Evolutionary conservation across 2,113 vertebrate species (phyloP).

Genomic region (Chlamydotis undulata): DNA sequence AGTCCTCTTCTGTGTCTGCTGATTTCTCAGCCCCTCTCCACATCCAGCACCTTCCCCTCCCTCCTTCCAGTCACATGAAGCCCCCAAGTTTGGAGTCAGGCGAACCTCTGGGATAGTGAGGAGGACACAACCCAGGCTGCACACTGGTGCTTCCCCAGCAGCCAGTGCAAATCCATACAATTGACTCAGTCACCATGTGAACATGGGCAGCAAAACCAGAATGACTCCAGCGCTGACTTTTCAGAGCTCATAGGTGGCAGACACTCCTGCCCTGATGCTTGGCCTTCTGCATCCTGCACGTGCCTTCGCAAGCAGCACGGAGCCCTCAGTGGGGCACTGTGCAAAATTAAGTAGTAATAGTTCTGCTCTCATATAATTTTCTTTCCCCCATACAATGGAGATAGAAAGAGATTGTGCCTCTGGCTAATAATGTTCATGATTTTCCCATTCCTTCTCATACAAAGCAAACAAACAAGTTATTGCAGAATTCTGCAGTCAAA

Average conservation of each 20-base stretch:
- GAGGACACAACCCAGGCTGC: background rate
- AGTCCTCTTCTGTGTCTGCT: background rate
- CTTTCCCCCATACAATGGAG: background rate
- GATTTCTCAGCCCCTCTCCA: background rate
- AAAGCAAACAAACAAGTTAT: slow-evolving; percentile 3
- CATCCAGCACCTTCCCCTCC: background rate
- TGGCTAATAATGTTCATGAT: background rate
- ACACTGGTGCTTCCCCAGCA: background rate
- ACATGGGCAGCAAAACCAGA: background rate
- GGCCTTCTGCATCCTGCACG: background rate
- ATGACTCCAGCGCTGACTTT: background rate
- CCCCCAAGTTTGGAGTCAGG: background rate
- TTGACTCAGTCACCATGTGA: accelerated
- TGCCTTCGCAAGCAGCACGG: accelerated
- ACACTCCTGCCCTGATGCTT: background rate
- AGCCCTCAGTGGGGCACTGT: background rate
- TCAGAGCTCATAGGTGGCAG: background rate
- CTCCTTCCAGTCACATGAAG: accelerated
- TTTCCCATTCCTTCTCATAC: background rate
- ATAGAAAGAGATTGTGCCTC: background rate
- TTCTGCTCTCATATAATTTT: background rate
- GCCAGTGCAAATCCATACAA: background rate
- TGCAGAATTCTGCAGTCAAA: slow-evolving; percentile 9
- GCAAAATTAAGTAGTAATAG: background rate
- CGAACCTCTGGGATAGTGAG: background rate